These are phyloP conservation scores for Haliclystus octoradiatus DNA, from an alignment of 30 jellyfish, hydroid and myxozoan species.

Conservation along the genomic window DNA sequence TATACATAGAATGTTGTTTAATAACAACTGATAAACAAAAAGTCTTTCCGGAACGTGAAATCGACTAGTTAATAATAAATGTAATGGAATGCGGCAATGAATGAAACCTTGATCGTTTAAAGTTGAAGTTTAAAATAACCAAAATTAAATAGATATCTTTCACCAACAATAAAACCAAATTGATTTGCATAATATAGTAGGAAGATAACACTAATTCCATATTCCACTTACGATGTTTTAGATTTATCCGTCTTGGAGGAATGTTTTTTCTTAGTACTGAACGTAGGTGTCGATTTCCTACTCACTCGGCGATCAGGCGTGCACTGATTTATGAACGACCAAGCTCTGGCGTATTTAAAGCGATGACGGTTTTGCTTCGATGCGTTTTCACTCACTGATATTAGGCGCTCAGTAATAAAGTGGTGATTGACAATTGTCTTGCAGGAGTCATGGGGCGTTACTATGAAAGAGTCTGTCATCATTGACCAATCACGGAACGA, in stretches of 20 bases:
- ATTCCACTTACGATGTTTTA: no score
- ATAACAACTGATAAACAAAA: not conserved
- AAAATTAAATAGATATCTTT: no score
- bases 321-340: not conserved
- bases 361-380: not conserved
- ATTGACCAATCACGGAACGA: not conserved
- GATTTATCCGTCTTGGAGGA: no score
- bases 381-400: not conserved
- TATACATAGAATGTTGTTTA: no score
- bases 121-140: no score
- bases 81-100: not conserved
- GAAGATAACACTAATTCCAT: no score
- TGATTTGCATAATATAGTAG: no score
- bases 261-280: no score
- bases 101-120: no score
- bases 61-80: not conserved
- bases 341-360: not conserved
- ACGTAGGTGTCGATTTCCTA: not conserved
- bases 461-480: not conserved
- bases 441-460: slow-evolving; percentile 68
- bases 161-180: no score
- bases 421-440: slow-evolving; percentile 70
- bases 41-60: not conserved
- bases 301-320: slow-evolving; percentile 3
- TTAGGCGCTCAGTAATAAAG: slow-evolving; percentile 23